Evolutionary conservation across 2,797 vertebrate genomes (phyloP).

Genomic region (Sandelia bainsii): DNA sequence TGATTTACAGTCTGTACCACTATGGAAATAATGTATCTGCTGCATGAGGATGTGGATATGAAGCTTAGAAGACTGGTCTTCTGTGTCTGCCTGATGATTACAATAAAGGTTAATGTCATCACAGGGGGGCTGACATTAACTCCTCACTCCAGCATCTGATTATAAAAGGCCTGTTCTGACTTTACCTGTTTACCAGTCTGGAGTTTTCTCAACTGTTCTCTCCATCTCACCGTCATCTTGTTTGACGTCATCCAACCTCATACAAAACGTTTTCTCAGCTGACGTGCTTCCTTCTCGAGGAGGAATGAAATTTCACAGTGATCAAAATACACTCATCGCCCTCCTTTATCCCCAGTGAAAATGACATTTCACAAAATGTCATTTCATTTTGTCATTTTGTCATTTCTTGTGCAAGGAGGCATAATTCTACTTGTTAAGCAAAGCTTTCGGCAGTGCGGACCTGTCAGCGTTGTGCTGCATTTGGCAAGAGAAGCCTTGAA

Average conservation of each 20-base stretch:
- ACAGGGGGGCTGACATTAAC: constrained; percentile 66
- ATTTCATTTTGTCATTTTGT: constrained; percentile 72
- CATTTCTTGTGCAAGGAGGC: constrained; percentile 47
- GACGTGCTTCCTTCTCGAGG: constrained; percentile 56
- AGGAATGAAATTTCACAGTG: constrained; percentile 69
- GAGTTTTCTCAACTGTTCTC: constrained; percentile 51
- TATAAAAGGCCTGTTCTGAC: constrained; percentile 22
- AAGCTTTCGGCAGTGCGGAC: constrained; percentile 56
- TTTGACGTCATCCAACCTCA: constrained; percentile 73
- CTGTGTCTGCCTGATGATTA: constrained; percentile 57
- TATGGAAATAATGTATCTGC: constrained; percentile 57
- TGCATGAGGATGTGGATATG: constrained; percentile 48
- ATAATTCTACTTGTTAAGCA: constrained; percentile 67
- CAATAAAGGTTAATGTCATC: constrained; percentile 72
- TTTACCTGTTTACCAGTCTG: constrained; percentile 55
- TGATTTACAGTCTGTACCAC: constrained; percentile 65
- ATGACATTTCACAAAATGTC: constrained; percentile 78
- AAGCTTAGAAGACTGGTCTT: constrained; percentile 38
- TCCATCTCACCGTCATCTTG: constrained; percentile 32
- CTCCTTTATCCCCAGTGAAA: constrained; percentile 67
- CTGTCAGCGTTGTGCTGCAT: constrained; percentile 56
- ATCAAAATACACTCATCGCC: constrained; percentile 66
- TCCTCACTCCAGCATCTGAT: constrained; percentile 47
- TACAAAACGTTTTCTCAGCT: constrained; percentile 54
- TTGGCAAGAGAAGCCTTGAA: constrained; percentile 68